phyloP scores from a whole-genome alignment of 2,888 invertebrate genomes.

The Caenorhabditis sp. region DNA sequence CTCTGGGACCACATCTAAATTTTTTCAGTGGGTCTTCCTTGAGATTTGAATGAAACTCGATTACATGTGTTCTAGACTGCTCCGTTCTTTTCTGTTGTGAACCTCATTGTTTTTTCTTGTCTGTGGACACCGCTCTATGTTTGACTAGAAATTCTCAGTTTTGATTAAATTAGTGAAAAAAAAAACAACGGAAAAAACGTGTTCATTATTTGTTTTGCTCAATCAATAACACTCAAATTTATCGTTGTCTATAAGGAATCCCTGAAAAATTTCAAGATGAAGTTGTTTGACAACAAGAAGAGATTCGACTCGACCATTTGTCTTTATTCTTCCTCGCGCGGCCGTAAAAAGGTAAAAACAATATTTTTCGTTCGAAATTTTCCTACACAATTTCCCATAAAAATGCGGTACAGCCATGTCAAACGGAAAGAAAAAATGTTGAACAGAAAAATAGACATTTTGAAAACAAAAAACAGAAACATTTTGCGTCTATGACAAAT shows the following conservation, averaged over 20 bases:
- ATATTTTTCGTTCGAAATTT: neutral
- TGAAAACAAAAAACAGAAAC: neutral
- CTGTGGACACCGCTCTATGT: neutral
- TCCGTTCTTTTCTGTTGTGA: conserved; percentile 2
- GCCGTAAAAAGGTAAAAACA: neutral
- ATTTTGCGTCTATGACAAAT: too few species aligned
- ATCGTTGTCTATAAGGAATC: too few species aligned
- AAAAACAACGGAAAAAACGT: neutral
- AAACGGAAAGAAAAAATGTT: too few species aligned
- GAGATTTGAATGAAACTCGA: conserved; percentile 8
- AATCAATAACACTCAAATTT: too few species aligned
- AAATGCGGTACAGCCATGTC: neutral
- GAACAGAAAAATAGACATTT: neutral
- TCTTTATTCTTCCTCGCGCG: neutral
- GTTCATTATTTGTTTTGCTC: neutral
- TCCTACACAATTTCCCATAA: neutral
- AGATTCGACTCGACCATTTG: neutral
- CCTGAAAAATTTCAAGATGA: too few species aligned
- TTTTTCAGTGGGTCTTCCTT: neutral
- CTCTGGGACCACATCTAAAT: too few species aligned
- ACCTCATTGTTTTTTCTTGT: conserved; percentile 5
- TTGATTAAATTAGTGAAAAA: conserved; percentile 1
- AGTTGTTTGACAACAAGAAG: neutral
- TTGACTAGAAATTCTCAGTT: neutral
- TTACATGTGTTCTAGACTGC: conserved; percentile 29